A percentile compares a stretch with the other conserved stretches of the same genome.
These are phyloP conservation scores for Corticium candelabrum DNA, from an alignment of 37 sponge, comb jelly and placozoan genomes.

Conservation along the genomic window DNA sequence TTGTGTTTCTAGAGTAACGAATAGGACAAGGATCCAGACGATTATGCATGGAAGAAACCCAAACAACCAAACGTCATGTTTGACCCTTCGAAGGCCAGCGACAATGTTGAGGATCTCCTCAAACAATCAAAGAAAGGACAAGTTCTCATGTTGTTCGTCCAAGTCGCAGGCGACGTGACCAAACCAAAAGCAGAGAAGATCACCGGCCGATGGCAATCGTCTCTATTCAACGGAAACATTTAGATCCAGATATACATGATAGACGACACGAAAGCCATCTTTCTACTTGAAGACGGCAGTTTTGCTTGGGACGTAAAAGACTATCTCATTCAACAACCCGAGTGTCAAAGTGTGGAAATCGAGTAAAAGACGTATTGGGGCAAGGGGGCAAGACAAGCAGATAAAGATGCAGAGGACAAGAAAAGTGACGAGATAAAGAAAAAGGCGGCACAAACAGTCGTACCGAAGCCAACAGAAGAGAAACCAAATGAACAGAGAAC, in stretches of 20 bases:
- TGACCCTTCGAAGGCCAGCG: not conserved
- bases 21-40: not conserved
- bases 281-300: not conserved
- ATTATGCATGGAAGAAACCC: not conserved
- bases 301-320: not conserved
- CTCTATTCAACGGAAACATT: not conserved
- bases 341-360: not conserved
- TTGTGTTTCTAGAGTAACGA: not conserved
- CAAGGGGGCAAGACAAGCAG: not conserved
- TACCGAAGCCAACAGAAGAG: too few species aligned
- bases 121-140: conserved; percentile 1
- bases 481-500: too few species aligned
- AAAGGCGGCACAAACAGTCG: too few species aligned
- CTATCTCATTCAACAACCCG: not conserved
- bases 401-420: not conserved
- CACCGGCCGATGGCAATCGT: not conserved
- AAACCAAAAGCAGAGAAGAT: not conserved
- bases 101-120: not conserved
- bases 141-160: not conserved
- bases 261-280: not conserved
- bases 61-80: not conserved
- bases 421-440: not conserved
- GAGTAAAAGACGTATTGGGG: not conserved
- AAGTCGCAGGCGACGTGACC: not conserved
- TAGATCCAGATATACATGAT: not conserved